Conservation (phyloP, 1,140 invertebrate species). For the Solenopsis invicta region DNA sequence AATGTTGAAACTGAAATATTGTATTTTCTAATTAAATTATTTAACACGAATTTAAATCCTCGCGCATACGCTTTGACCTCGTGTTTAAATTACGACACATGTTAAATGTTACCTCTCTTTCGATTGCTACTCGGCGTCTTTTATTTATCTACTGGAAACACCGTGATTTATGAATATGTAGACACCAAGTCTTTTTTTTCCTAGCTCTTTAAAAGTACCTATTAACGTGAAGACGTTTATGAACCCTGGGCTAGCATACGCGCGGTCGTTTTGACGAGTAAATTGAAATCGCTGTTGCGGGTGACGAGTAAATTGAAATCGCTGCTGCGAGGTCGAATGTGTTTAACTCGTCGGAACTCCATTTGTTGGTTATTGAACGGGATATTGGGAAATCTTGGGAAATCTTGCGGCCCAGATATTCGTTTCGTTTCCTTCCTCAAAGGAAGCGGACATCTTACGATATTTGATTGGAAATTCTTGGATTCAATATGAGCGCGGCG, state of each 20-base stretch:
- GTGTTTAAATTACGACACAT: constrained; percentile 27
- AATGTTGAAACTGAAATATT: neutral
- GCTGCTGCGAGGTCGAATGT: constrained; percentile 4
- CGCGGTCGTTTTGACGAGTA: neutral
- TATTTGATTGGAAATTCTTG: constrained; percentile 63
- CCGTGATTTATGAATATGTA: constrained; percentile 44
- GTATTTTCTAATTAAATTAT: constrained; percentile 2
- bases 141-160: constrained; percentile 13
- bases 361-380: constrained; percentile 33
- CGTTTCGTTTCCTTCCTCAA: constrained; percentile 39
- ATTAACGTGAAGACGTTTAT: constrained; percentile 41
- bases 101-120: constrained; percentile 28
- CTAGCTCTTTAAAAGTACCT: neutral
- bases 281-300: constrained; percentile 23
- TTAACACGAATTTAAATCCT: neutral
- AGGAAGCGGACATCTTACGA: constrained; percentile 37
- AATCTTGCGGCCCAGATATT: neutral
- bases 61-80: neutral
- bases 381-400: constrained; percentile 46
- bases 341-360: constrained; percentile 25
- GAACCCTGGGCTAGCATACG: neutral
- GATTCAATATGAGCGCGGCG: constrained; percentile 55
- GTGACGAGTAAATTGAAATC: constrained; percentile 39
- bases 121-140: neutral
- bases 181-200: constrained; percentile 8